These are phyloP conservation scores for Pongo abelii DNA, from an alignment of 2,113 vertebrate species.

Conservation along the genomic window DNA sequence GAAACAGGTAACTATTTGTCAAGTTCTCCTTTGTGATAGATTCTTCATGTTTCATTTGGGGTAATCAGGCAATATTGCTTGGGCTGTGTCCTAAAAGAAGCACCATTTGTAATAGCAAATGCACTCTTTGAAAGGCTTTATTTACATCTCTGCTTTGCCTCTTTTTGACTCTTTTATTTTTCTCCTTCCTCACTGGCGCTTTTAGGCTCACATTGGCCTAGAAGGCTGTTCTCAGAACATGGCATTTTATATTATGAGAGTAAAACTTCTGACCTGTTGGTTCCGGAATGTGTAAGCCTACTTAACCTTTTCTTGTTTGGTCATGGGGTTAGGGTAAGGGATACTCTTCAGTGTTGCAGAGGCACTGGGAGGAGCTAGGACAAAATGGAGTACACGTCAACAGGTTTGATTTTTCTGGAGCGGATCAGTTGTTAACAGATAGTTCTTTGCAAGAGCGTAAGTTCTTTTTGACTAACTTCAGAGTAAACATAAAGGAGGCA, in stretches of 20 bases:
- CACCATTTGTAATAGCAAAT: not conserved
- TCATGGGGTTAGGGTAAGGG: not conserved
- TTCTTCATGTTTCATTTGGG: not conserved
- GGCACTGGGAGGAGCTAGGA: not conserved
- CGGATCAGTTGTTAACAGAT: not conserved
- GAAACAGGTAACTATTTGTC: not conserved
- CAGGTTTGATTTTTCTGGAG: not conserved
- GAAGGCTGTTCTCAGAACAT: not conserved
- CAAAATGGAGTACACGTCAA: not conserved
- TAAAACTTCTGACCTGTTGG: not conserved
- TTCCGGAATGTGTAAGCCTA: not conserved
- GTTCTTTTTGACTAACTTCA: not conserved
- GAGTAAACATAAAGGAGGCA: not conserved
- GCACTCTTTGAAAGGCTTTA: not conserved
- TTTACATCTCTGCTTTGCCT: not conserved
- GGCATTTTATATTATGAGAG: not conserved
- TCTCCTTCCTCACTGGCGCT: not conserved
- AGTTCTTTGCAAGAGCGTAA: not conserved
- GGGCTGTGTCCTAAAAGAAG: not conserved
- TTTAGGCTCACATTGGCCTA: not conserved
- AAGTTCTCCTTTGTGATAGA: not conserved
- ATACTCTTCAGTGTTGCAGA: not conserved
- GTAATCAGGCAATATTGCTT: not conserved
- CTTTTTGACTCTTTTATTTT: not conserved
- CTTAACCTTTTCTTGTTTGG: not conserved